Conservation (phyloP, 2,113 vertebrate species). For the Zosterops japonicus region DNA sequence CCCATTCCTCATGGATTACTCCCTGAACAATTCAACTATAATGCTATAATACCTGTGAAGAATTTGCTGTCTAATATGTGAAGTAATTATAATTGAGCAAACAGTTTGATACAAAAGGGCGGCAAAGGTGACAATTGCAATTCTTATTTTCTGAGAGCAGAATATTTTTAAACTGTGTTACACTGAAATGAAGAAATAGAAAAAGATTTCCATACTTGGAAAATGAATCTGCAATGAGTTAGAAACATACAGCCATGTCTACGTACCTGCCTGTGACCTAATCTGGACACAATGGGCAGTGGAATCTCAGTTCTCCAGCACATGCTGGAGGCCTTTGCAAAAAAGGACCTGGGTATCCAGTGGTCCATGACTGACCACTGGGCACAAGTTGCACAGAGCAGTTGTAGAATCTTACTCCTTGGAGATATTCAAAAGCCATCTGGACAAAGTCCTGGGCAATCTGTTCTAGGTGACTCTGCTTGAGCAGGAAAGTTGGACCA, state of each 20-base stretch:
- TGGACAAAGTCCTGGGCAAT: not conserved
- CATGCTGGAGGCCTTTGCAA: not conserved
- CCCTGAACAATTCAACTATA: not conserved
- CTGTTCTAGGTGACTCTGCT: not conserved
- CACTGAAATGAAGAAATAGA: not conserved
- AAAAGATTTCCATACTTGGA: not conserved
- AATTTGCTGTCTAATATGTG: not conserved
- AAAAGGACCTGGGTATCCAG: not conserved
- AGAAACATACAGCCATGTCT: not conserved
- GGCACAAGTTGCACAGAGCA: not conserved
- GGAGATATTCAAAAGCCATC: not conserved
- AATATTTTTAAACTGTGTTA: not conserved
- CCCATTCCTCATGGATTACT: not conserved
- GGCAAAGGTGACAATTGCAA: not conserved
- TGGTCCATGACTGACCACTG: not conserved
- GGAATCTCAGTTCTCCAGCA: not conserved
- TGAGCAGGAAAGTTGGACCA: not conserved
- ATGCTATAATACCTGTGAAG: not conserved
- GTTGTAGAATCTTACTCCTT: not conserved
- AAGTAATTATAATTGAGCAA: not conserved
- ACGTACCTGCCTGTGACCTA: not conserved
- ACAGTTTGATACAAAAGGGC: not conserved
- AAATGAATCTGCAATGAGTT: not conserved
- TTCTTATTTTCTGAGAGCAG: not conserved
- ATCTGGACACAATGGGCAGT: not conserved